Base-by-base conservation (phyloP, 2,113 vertebrate genomes). In the Camelus dromedarius region DNA sequence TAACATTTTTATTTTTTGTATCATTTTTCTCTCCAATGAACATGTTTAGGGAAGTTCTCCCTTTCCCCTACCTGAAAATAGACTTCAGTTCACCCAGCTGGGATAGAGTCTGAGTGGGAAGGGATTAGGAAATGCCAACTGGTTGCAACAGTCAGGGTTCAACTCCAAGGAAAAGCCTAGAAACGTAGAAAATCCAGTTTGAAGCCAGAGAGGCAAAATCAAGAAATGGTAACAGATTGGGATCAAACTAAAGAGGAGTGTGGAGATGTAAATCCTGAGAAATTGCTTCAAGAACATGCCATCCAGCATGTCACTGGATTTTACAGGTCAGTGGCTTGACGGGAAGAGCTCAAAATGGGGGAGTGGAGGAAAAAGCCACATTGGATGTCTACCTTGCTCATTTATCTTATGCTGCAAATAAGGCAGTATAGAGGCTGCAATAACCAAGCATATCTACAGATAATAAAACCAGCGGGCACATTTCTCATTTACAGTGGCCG, bases 1-100 rank as follows among this genome's bases (percentile, higher is more conserved):
- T 60, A 75, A 80, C 20, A 77, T 48, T 89, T 89, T 89, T 42
- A 81, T 76, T 92, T 92, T 88, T 60, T 35, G 3, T 72, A 64
- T 75, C 14, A 48, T 28, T 64, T 91, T 62, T 42, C 56, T 93
- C 67, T 76, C 26, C 5, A 79, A 19, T 62, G 62, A 83, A 76
- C 56, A 87, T 50, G 5, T 54, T 38, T 32, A 15, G 18, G 38
- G 35, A 83, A 72, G 62, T 48, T 81, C 18, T 89, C 42, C 6
- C 54, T 92, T 73, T 94, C 20, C 50, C 26, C 12, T 38, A 12
- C 14, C 64, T 87, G 32, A 95, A 79, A 58, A 12, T 24, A 48
- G 48, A 42, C 56, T 75, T 54, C 13, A 5, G 28, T 26, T 66
- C 79, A 35, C 26, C 13, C 70, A 35, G 8, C 2, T 32, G 28